Percentiles rank a stretch among this genome's conserved stretches.
Evolutionary conservation across 2,888 invertebrate species (phyloP).

Genomic region (Pseudolycoriella hygida): DNA sequence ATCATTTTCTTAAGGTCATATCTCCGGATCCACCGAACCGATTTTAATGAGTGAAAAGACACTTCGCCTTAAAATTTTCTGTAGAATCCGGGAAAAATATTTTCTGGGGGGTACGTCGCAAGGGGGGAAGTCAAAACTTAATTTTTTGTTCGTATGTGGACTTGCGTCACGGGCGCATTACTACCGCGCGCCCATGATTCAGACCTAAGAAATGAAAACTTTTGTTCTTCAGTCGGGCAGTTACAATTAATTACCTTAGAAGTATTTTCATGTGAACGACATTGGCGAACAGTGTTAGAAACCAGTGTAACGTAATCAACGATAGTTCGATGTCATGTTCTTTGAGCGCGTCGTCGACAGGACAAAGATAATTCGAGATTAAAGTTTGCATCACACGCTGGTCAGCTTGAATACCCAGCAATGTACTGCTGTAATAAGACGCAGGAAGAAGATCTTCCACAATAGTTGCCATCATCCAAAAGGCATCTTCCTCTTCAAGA

Average conservation of each 20-base stretch:
- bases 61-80: too few relatives aligned
- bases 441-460: constrained; percentile 97
- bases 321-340: constrained; percentile 92
- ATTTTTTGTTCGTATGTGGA: too few relatives aligned
- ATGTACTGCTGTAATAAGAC: constrained; percentile 88
- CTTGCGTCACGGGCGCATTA: too few relatives aligned
- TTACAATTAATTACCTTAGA: constrained; percentile 17
- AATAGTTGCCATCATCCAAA: constrained; percentile 98
- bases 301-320: constrained; percentile 94
- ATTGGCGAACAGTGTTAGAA: constrained; percentile 88
- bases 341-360: constrained; percentile 75
- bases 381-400: constrained; percentile 88
- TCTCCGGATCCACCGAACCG: too few relatives aligned
- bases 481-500: constrained; percentile 95
- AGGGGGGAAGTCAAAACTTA: too few relatives aligned
- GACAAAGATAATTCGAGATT: constrained; percentile 75
- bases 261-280: constrained; percentile 93
- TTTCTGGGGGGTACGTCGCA: too few relatives aligned
- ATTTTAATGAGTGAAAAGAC: too few relatives aligned
- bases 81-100: too few relatives aligned
- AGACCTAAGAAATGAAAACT: too few relatives aligned
- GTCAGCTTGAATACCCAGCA: constrained; percentile 86
- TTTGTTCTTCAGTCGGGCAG: background rate
- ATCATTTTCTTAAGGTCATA: too few relatives aligned
- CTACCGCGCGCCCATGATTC: too few relatives aligned